phyloP scores from a whole-genome alignment of 2,888 invertebrate genomes.

The Eutolmus rufibarbis region DNA sequence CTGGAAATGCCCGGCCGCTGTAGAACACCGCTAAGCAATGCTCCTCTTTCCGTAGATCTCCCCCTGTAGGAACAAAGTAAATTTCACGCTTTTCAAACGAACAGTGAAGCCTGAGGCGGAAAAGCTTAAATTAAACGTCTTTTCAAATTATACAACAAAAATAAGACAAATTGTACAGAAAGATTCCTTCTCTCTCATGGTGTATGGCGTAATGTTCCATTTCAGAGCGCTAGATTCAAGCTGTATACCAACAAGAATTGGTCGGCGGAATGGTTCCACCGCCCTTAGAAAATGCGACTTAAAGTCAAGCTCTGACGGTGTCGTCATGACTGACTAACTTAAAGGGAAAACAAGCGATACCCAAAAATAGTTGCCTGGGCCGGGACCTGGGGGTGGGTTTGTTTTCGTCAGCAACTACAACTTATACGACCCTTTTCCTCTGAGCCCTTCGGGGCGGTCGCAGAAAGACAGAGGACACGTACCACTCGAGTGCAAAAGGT shows the following conservation, averaged over 20 bases:
- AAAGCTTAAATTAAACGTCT: not conserved
- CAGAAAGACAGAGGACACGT: not conserved
- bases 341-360: not conserved
- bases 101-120: not conserved
- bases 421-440: not conserved
- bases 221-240: not conserved
- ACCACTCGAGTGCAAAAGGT: not conserved
- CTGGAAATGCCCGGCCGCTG: not conserved
- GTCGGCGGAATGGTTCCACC: not conserved
- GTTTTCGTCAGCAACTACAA: not conserved
- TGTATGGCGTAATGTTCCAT: not conserved
- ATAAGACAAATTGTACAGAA: not conserved
- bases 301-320: not conserved
- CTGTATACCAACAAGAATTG: not conserved
- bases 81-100: not conserved
- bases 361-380: not conserved
- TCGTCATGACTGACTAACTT: not conserved
- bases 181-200: not conserved
- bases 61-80: not conserved
- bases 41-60: not conserved
- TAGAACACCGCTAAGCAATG: not conserved
- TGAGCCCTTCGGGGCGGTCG: not conserved
- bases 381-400: not conserved
- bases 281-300: not conserved
- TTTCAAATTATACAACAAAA: not conserved